A percentile compares a stretch with the other conserved stretches of the same genome.
These are phyloP conservation scores for Gambelia wislizenii DNA, from an alignment of 2,797 vertebrate genomes.

Conservation along the genomic window DNA sequence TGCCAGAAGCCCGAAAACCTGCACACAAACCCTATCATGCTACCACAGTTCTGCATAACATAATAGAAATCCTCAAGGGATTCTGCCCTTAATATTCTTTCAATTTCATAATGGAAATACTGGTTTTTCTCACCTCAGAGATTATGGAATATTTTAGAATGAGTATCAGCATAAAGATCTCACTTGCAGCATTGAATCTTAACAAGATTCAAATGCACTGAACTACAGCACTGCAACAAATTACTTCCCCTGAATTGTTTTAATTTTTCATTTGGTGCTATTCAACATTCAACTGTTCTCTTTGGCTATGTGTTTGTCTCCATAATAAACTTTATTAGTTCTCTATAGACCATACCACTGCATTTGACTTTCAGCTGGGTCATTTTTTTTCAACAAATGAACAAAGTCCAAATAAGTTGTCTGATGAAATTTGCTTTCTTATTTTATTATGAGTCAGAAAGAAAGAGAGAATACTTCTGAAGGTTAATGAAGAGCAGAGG, in stretches of 20 bases:
- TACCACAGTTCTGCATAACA: neutral
- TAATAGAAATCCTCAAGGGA: neutral
- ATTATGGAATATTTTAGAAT: slow-evolving; percentile 25
- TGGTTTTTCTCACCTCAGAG: slow-evolving; percentile 35
- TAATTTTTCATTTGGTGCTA: slow-evolving; percentile 71
- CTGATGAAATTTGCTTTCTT: slow-evolving; percentile 51
- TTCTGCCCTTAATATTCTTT: slow-evolving; percentile 25
- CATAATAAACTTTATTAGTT: slow-evolving; percentile 72
- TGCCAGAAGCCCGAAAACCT: neutral
- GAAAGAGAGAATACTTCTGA: slow-evolving; percentile 24
- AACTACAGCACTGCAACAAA: slow-evolving; percentile 70
- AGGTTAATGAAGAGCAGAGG: slow-evolving; percentile 52
- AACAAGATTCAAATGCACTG: slow-evolving; percentile 72
- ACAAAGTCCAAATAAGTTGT: slow-evolving; percentile 53
- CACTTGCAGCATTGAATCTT: slow-evolving; percentile 68
- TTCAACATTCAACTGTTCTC: slow-evolving; percentile 72
- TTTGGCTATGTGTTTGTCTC: slow-evolving; percentile 49
- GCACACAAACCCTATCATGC: neutral
- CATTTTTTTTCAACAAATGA: slow-evolving; percentile 70
- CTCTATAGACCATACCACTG: slow-evolving; percentile 54
- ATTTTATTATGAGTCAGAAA: slow-evolving; percentile 46
- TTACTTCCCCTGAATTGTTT: slow-evolving; percentile 72
- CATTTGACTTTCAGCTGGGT: slow-evolving; percentile 66
- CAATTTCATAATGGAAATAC: slow-evolving; percentile 31
- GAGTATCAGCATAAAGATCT: slow-evolving; percentile 48